Evolutionary conservation across 2,797 vertebrate species (phyloP), one percentile per base, ranked within the genome.

Genomic region (Parotocinclus haroldoi): DNA sequence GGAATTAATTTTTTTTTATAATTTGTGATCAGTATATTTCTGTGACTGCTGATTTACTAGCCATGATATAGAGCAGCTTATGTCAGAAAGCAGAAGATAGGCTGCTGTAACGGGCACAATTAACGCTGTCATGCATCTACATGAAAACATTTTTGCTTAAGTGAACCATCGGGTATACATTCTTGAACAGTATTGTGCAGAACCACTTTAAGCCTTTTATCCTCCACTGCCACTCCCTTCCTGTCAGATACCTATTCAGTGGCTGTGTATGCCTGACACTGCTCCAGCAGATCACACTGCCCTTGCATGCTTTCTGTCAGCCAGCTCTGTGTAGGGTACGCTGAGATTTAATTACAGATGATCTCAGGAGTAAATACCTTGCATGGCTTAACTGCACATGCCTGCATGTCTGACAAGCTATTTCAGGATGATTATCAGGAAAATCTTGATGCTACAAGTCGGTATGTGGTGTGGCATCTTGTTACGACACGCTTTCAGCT

Each of bases 381-480:
- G 68, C 65, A 63, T 65, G 68, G 78, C 52, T 0, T 75, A 76
- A 66, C 73, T 52, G 60, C 9, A 0, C 51, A 60, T 74, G 53
- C 69, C 69, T 73, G 63, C 66, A 46, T 67, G 69, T 76, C 72
- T 80, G 76, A 78, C 78, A 69, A 76, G 73, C 76, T 73, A 67
- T 78, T 78, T 75, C 70, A 79, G 75, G 72, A 76, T 78, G 66
- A 66, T 56, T 78, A 76, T 46, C 11, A 69, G 61, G 19, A 44
- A 63, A 18, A 70, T 72, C 76, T 82, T 68, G 53, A 70, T 68
- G 67, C 69, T 67, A 77, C 69, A 71, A 63, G 75, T 46, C 72
- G 0, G 1, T 75, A 75, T 75, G 71, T 58, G 50, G 70, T 39
- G 9, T 62, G 67, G 12, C 11, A 58, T 70, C 64, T 56, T 69